Base-by-base conservation (phyloP, 2,888 invertebrate genomes). In the Quadroppia sp. region DNA sequence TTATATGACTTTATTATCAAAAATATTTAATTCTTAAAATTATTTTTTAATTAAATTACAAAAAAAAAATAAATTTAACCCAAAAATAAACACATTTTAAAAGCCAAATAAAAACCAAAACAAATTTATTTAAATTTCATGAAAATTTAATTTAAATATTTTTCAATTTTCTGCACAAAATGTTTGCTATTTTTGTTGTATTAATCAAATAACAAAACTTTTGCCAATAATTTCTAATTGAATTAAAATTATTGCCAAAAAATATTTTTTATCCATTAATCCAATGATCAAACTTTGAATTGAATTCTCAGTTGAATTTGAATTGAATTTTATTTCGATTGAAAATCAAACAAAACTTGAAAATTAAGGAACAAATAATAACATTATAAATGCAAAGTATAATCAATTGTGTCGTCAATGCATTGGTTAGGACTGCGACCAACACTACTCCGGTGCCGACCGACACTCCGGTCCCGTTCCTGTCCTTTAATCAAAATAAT, bases 301-400 rank as follows among this genome's bases (percentile, higher is more conserved):
- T 36, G 36, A 36, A 36, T 7, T 36, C 36, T 36, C 6, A 36
- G 11, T 7, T 36, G 4, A 1, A 50, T 50, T 50, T 50, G 50
- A 50, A 50, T 15, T 7, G 40, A n/a, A 17, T 45, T 45, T 45
- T 45, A 3, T 45, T n/a, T 17, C 45, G n/a, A n/a, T n/a, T 13
- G 20, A 50, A 50, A 20, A 20, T 20, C 20, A 4, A 45, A 45
- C 45, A 50, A 20, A 50, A 20, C 20, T 6, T 6, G 2, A 50
- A n/a, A 50, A 20, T 50, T 20, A 50, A 50, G 15, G 13, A 50
- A 50, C 50, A 7, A 7, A 20, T 50, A 50, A 53, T 53, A 53
- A 23, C 23, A 53, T 25, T 53, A 53, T 25, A 53, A 53, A 53
- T 53, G 53, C 53, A 53, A 53, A 53, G 6, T 20, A 53, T 53